Percentiles rank a stretch among this genome's conserved stretches.
Conservation (phyloP, 2,797 vertebrate genomes). For the Hafferia zeledoni region DNA sequence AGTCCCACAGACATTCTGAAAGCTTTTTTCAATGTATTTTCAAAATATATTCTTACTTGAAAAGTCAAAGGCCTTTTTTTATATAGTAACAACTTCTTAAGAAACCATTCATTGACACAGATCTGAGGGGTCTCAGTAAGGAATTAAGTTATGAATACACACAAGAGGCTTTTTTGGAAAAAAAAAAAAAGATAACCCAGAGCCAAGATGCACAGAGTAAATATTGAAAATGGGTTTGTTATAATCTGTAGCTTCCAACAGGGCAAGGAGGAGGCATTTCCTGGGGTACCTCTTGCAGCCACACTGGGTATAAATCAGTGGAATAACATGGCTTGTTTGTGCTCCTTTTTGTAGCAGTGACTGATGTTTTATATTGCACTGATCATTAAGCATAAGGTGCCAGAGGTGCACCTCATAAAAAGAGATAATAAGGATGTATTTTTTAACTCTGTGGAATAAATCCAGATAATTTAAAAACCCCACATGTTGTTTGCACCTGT, state of each 20-base stretch:
- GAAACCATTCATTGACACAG: not conserved
- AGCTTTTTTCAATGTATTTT: not conserved
- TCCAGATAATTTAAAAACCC: not conserved
- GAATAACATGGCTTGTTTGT: not conserved
- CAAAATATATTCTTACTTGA: not conserved
- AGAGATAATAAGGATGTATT: not conserved
- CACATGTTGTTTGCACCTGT: not conserved
- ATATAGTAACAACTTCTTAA: not conserved
- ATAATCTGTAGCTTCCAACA: not conserved
- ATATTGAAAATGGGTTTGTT: not conserved
- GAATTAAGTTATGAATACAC: not conserved
- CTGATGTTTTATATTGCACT: not conserved
- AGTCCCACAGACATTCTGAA: not conserved
- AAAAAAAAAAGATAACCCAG: not conserved
- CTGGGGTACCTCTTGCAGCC: not conserved
- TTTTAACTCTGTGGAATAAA: not conserved
- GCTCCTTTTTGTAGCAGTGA: not conserved
- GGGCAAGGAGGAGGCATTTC: not conserved
- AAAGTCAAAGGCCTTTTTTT: not conserved
- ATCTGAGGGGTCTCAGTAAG: not conserved
- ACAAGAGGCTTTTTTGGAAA: not conserved
- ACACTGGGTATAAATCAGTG: not conserved
- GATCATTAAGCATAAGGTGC: not conserved
- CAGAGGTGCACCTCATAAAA: not conserved
- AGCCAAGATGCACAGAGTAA: not conserved